A percentile compares a stretch with the other conserved stretches of the same genome.
Evolutionary conservation across 2,888 invertebrate species (phyloP).

Genomic region (Hipparchia semele): DNA sequence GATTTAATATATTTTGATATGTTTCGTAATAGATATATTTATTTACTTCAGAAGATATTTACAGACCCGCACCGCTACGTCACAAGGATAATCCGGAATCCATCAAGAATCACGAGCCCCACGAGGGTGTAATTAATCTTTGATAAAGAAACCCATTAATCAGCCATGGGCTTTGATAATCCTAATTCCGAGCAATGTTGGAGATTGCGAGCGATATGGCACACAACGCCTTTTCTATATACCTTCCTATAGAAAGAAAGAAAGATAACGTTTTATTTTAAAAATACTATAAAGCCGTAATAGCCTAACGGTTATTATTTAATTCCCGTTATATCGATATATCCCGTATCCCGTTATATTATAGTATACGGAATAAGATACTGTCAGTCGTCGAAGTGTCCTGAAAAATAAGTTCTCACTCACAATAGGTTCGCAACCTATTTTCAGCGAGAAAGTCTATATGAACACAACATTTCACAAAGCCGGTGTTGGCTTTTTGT

Average conservation of each 20-base stretch:
- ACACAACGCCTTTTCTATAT: not conserved
- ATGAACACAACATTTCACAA: too few species aligned
- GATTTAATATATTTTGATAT: not conserved
- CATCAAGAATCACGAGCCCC: conserved; percentile 10
- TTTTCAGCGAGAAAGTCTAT: too few species aligned
- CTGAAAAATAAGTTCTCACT: too few species aligned
- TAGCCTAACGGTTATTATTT: too few species aligned
- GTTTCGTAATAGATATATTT: not conserved
- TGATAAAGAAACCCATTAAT: conserved; percentile 24
- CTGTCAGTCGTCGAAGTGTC: too few species aligned
- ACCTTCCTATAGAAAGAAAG: not conserved
- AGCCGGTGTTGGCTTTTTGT: too few species aligned
- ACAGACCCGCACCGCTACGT: not conserved
- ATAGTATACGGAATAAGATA: too few species aligned
- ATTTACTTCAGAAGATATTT: not conserved
- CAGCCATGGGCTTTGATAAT: conserved; percentile 16
- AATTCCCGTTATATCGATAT: too few species aligned
- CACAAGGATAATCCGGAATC: not conserved
- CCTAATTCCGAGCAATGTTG: conserved; percentile 13
- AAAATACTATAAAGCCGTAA: too few species aligned
- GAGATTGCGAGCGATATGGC: conserved; percentile 1
- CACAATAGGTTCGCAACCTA: too few species aligned
- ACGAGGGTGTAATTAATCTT: conserved; percentile 14
- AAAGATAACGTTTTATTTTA: not conserved
- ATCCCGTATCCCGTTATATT: too few species aligned